These are phyloP conservation scores for Pandion haliaetus DNA, from an alignment of 2,113 vertebrate species.

Conservation along the genomic window DNA sequence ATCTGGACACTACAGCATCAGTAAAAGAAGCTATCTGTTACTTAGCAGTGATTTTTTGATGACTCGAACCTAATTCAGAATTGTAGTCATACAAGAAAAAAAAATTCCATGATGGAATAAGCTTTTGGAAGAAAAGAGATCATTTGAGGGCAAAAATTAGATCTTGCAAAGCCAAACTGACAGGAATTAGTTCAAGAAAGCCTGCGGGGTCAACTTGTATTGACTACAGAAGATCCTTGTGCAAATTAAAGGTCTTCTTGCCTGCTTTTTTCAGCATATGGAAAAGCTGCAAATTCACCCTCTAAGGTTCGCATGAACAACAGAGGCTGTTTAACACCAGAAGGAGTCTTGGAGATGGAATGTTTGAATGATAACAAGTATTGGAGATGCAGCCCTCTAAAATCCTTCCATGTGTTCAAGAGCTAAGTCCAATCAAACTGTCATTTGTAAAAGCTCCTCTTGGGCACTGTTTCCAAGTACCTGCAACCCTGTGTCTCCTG, in stretches of 20 bases:
- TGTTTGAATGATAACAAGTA: background rate
- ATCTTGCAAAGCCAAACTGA: background rate
- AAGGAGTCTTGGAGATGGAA: background rate
- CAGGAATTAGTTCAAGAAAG: background rate
- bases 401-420: background rate
- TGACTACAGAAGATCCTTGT: background rate
- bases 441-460: background rate
- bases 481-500: background rate
- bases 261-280: background rate
- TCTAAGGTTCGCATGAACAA: rapidly evolving
- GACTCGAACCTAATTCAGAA: background rate
- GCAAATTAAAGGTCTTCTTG: background rate
- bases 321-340: background rate
- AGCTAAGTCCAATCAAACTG: background rate
- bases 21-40: background rate
- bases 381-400: background rate
- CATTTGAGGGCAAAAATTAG: background rate
- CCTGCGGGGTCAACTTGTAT: background rate
- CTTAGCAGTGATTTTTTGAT: background rate
- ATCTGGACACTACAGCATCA: background rate
- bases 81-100: rapidly evolving
- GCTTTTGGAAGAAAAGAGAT: background rate
- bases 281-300: background rate
- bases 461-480: background rate
- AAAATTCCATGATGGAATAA: background rate